Conservation (phyloP, 2,113 vertebrate genomes). For the Larimichthys polyactis region DNA sequence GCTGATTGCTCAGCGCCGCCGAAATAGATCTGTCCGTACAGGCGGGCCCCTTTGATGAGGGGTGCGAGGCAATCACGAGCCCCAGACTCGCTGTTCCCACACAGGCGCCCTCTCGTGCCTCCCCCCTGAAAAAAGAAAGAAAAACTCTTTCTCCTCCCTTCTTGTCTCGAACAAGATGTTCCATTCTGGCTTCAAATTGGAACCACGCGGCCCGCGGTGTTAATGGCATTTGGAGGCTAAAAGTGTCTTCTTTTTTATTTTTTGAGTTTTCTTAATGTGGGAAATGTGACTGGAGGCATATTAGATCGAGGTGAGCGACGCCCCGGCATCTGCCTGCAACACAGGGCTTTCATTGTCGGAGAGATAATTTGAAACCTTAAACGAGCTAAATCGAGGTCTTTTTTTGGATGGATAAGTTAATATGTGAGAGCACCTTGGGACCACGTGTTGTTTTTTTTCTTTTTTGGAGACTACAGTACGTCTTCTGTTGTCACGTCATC, state of each 20-base stretch:
- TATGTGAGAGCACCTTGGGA: conserved; percentile 11
- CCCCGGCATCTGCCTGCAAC: conserved; percentile 27
- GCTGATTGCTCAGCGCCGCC: conserved; percentile 50
- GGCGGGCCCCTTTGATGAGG: conserved; percentile 51
- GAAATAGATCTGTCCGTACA: conserved; percentile 63
- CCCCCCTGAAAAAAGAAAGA: background rate
- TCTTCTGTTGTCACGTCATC: conserved; percentile 30
- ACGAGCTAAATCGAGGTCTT: conserved; percentile 42
- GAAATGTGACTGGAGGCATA: conserved; percentile 49
- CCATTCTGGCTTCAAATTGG: conserved; percentile 51
- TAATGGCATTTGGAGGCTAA: conserved; percentile 61
- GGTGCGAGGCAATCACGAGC: conserved; percentile 35
- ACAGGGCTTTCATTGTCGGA: conserved; percentile 49
- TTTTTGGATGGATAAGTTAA: conserved; percentile 37
- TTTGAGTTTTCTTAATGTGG: conserved; percentile 31
- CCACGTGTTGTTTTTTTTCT: conserved; percentile 32
- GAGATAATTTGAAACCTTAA: conserved; percentile 32
- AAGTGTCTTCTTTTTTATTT: conserved; percentile 25
- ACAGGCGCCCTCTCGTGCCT: conserved; percentile 7
- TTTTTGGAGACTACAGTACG: background rate
- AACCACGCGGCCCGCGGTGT: conserved; percentile 42
- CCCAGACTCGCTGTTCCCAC: conserved; percentile 18
- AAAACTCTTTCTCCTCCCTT: background rate
- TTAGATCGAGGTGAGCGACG: conserved; percentile 42
- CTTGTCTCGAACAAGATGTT: conserved; percentile 14